Evolutionary conservation across 2,888 invertebrate genomes (phyloP), one percentile per base, ranked within the genome.

Genomic region (Cactoblastis cactorum): DNA sequence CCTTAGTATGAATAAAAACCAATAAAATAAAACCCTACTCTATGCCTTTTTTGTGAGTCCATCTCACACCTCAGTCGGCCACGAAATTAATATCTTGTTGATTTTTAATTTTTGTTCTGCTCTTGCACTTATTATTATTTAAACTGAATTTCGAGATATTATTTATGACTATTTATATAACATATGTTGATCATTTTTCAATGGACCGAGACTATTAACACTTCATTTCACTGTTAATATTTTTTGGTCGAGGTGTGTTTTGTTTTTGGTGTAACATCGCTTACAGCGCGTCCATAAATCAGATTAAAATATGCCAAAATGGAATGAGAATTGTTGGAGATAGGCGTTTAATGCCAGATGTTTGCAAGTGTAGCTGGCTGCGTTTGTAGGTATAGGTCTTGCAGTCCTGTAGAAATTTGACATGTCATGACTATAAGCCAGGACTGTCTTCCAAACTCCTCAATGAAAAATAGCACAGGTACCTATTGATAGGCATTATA

Each of bases 111-210:
- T 76, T 81, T 83, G 76, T 83, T 82, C 76, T 74, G 73, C 71
- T 83, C 79, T 80, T 83, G 83, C 83, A 86, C 84, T 87, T 89
- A 86, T 88, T 87, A 87, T 87, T 88, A 86, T 83, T 89, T 88
- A 88, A 88, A 86, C 87, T 86, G 85, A 85, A 86, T 85, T 84
- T 83, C 80, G 81, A 82, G 74, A 56, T 69, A 75, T 85, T 87
- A 88, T 88, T 89, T 89, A 88, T 88, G 80, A 83, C 80, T 89
- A 88, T 88, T 89, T 88, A 88, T 87, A 88, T 88, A 88, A 87
- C 85, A 81, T 88, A 89, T 88, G 88, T 83, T 85, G 85, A 86
- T 83, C 86, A 88, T 89, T 88, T 86, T 84, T 89, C 88, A 88
- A 87, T 87, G 88, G 86, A 80, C 83, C 83, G 77, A 83, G 76